A percentile compares a stretch with the other conserved stretches of the same genome.
These are phyloP conservation scores for Platycheirus albimanus DNA, from an alignment of 2,888 invertebrate genomes.

Conservation along the genomic window DNA sequence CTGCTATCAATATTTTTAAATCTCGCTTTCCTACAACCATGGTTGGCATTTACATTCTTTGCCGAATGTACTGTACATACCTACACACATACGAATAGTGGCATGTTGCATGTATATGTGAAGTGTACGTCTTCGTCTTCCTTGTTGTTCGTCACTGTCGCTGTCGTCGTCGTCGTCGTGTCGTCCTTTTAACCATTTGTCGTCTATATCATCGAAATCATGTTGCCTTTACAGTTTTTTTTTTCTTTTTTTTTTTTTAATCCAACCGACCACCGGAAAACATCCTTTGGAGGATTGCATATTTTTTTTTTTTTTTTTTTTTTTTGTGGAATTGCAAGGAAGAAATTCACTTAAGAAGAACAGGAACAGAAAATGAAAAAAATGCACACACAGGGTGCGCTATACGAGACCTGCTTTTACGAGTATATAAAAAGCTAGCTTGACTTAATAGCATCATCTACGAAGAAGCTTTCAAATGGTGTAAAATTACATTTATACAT, in stretches of 20 bases:
- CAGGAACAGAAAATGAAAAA: background rate
- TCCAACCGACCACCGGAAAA: background rate
- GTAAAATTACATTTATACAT: too few species aligned
- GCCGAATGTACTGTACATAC: background rate
- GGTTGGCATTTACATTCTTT: constrained; percentile 37
- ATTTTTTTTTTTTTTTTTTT: constrained; percentile 15
- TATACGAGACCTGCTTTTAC: background rate
- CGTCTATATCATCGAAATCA: constrained; percentile 41
- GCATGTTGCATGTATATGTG: background rate
- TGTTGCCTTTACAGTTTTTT: constrained; percentile 27
- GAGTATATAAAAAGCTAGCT: too few species aligned
- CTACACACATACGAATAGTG: background rate
- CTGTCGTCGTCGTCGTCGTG: constrained; percentile 43
- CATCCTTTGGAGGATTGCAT: constrained; percentile 24
- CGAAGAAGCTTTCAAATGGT: too few species aligned
- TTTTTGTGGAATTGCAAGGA: constrained; percentile 8
- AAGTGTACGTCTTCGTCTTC: constrained; percentile 1
- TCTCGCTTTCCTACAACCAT: constrained; percentile 29
- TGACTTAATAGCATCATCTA: too few species aligned
- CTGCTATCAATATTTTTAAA: constrained; percentile 66
- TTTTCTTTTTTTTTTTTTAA: background rate
- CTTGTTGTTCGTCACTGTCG: constrained; percentile 42
- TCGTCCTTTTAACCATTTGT: constrained; percentile 35
- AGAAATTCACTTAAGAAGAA: constrained; percentile 34
- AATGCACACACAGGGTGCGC: constrained; percentile 20